Evolutionary conservation across 2,888 invertebrate genomes (phyloP).

Genomic region (Dasysyrphus tricinctus): DNA sequence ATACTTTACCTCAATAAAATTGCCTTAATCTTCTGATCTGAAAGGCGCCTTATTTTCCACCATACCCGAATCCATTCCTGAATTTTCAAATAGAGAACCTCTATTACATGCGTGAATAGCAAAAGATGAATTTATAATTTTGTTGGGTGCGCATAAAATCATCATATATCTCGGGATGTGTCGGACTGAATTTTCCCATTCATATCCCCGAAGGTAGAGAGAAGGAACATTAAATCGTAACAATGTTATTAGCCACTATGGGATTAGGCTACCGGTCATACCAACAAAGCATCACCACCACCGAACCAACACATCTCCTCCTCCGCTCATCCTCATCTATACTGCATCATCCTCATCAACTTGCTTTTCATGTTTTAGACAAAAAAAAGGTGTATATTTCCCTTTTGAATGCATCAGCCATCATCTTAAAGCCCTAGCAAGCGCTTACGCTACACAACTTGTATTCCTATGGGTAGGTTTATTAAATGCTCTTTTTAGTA

Average conservation of each 20-base stretch:
- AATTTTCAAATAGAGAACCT: slow-evolving; percentile 48
- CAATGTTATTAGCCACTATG: slow-evolving; percentile 84
- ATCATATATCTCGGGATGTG: slow-evolving; percentile 75
- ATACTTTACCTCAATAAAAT: no score
- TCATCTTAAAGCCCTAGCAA: slow-evolving; percentile 21
- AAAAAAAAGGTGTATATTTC: slow-evolving; percentile 18
- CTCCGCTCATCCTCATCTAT: slow-evolving; percentile 7
- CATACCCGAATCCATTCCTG: background rate
- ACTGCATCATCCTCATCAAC: slow-evolving; percentile 19
- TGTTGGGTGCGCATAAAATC: slow-evolving; percentile 74
- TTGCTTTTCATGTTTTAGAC: slow-evolving; percentile 16
- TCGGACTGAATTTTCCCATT: slow-evolving; percentile 67
- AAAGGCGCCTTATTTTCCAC: background rate
- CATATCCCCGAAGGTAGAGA: slow-evolving; percentile 54
- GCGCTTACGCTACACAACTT: background rate
- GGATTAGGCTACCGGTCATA: slow-evolving; percentile 83
- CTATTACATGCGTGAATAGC: slow-evolving; percentile 62
- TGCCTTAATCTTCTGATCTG: no score
- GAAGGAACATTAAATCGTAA: slow-evolving; percentile 80
- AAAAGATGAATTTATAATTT: slow-evolving; percentile 75
- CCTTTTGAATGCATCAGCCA: slow-evolving; percentile 44
- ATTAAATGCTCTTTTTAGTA: slow-evolving; percentile 11
- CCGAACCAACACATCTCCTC: slow-evolving; percentile 49
- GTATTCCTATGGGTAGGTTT: slow-evolving; percentile 24
- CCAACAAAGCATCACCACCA: slow-evolving; percentile 76